phyloP scores from a whole-genome alignment of 2,113 vertebrate species.

The Cephalopterus ornatus region DNA sequence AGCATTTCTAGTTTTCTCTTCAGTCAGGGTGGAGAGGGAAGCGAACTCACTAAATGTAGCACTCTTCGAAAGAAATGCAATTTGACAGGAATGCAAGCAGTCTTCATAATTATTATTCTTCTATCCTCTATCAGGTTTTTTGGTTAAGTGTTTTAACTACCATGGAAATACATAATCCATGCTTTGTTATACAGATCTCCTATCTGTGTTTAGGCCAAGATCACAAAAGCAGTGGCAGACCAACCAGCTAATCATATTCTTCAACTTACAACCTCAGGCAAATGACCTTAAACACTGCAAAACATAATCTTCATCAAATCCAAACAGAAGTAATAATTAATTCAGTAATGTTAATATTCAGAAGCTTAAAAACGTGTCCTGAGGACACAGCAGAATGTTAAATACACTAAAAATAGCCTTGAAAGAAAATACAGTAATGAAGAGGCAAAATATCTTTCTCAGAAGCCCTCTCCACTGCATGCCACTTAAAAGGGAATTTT shows the following conservation, averaged over 20 bases:
- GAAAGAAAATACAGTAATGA: not conserved
- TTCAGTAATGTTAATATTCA: not conserved
- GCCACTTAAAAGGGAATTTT: not conserved
- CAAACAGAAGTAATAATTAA: not conserved
- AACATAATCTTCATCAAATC: not conserved
- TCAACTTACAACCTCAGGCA: not conserved
- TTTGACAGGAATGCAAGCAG: not conserved
- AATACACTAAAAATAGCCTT: not conserved
- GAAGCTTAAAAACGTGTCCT: not conserved
- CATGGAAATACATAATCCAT: not conserved
- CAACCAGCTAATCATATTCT: not conserved
- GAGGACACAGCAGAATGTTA: not conserved
- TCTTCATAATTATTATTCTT: not conserved
- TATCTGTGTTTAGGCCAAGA: not conserved
- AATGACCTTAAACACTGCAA: not conserved
- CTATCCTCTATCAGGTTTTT: not conserved
- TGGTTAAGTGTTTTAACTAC: not conserved
- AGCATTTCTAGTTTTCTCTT: not conserved
- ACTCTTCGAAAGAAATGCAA: not conserved
- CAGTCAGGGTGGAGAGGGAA: not conserved
- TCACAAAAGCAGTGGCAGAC: not conserved
- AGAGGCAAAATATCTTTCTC: not conserved
- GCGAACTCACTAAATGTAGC: not conserved
- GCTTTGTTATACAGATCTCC: not conserved
- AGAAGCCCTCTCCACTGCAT: not conserved